These are phyloP conservation scores for Sesia bembeciformis DNA, from an alignment of 2,888 invertebrate species.

Conservation along the genomic window DNA sequence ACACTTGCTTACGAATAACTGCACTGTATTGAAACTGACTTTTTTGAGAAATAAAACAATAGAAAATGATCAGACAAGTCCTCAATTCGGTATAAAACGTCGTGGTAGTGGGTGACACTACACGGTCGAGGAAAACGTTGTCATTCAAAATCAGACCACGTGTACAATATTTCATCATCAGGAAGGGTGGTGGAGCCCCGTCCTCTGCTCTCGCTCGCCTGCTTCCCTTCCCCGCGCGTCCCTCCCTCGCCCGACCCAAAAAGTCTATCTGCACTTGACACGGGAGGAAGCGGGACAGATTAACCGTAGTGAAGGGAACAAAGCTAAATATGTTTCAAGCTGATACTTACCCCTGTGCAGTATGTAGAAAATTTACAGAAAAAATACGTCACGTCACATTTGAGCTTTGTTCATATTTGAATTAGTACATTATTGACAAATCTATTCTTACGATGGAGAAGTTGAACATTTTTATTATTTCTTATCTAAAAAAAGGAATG, in stretches of 20 bases:
- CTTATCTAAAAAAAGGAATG: too few relatives aligned
- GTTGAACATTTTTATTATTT: too few relatives aligned
- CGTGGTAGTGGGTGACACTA: slow-evolving; percentile 46
- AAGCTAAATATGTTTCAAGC: slow-evolving; percentile 73
- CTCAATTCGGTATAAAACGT: slow-evolving; percentile 61
- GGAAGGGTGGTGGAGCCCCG: slow-evolving; percentile 46
- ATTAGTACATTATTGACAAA: too few relatives aligned
- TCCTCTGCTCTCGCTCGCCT: slow-evolving; percentile 30
- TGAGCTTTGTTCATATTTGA: too few relatives aligned
- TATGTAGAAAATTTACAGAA: slow-evolving; percentile 36
- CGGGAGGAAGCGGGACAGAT: slow-evolving; percentile 73
- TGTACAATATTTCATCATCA: slow-evolving; percentile 83
- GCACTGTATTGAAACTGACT: neutral
- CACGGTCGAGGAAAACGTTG: slow-evolving; percentile 74
- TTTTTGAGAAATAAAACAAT: slow-evolving; percentile 33
- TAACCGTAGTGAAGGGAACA: slow-evolving; percentile 73
- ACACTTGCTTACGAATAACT: neutral
- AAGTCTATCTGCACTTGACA: slow-evolving; percentile 74
- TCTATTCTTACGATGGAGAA: too few relatives aligned
- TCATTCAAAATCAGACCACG: slow-evolving; percentile 83
- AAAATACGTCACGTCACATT: neutral
- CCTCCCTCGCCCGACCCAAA: slow-evolving; percentile 41
- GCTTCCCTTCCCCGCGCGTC: slow-evolving; percentile 17
- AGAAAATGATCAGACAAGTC: slow-evolving; percentile 37
- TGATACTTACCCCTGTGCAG: slow-evolving; percentile 60